Conservation (phyloP, 1,140 invertebrate species). For the Lordiphosa mommai region DNA sequence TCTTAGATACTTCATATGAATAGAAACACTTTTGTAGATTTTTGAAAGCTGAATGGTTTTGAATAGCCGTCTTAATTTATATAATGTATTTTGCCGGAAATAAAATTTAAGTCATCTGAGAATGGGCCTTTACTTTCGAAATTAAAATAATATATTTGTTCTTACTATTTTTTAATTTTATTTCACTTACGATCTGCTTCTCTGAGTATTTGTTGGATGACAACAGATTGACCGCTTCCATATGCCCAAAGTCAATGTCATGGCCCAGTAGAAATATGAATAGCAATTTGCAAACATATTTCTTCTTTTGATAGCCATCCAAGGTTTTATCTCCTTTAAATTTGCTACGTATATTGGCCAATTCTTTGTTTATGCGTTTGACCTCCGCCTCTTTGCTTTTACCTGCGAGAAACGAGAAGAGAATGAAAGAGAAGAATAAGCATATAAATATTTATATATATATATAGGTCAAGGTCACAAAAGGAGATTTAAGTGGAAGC, state of each 20-base stretch:
- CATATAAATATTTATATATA: neutral
- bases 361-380: constrained; percentile 99
- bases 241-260: constrained; percentile 99
- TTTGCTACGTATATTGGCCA: constrained; percentile 99
- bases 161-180: too few species aligned
- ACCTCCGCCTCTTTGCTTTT: constrained; percentile 99
- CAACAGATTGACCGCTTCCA: constrained; percentile 99
- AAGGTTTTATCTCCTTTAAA: constrained; percentile 99
- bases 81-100: too few species aligned
- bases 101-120: too few species aligned
- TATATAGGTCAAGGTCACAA: constrained; percentile 29
- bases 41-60: too few species aligned
- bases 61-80: too few species aligned
- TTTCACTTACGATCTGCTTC: constrained; percentile 97
- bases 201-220: constrained; percentile 99
- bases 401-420: constrained; percentile 82
- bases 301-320: constrained; percentile 99
- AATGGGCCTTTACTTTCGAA: too few species aligned
- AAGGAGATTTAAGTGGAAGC: constrained; percentile 25
- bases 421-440: too few species aligned
- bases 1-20: too few species aligned
- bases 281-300: constrained; percentile 99
- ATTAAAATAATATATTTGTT: too few species aligned
- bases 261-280: constrained; percentile 99
- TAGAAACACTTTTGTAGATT: too few species aligned